Evolutionary conservation across 2,113 vertebrate genomes (phyloP).

Genomic region (Camelus bactrianus): DNA sequence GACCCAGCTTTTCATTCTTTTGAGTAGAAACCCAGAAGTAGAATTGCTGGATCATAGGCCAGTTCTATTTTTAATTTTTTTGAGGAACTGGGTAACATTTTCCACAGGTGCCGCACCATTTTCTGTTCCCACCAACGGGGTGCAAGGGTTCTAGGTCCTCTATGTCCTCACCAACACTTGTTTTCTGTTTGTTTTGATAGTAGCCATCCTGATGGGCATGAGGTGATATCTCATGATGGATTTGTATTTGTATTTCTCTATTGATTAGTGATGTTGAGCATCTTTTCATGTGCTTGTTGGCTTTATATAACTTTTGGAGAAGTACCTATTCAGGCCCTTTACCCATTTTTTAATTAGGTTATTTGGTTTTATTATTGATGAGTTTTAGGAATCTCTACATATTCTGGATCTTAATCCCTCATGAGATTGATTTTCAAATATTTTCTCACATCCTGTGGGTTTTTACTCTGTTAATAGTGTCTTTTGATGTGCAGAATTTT

Average conservation of each 20-base stretch:
- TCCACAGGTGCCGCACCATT: not conserved
- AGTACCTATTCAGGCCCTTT: not conserved
- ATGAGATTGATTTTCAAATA: not conserved
- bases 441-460: not conserved
- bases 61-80: not conserved
- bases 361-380: not conserved
- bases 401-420: not conserved
- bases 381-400: not conserved
- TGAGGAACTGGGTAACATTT: not conserved
- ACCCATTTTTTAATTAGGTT: slow-evolving; percentile 6
- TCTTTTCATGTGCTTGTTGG: not conserved
- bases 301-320: not conserved
- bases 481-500: not conserved
- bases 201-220: not conserved
- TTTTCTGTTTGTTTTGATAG: not conserved
- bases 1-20: not conserved
- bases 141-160: not conserved
- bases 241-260: not conserved
- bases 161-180: not conserved
- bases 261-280: not conserved
- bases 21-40: not conserved
- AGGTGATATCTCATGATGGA: not conserved
- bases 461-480: not conserved
- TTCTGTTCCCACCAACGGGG: not conserved
- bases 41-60: not conserved